Evolutionary conservation across 2,113 vertebrate species (phyloP), one percentile per base, ranked within the genome.

Genomic region (Gopherus flavomarginatus): DNA sequence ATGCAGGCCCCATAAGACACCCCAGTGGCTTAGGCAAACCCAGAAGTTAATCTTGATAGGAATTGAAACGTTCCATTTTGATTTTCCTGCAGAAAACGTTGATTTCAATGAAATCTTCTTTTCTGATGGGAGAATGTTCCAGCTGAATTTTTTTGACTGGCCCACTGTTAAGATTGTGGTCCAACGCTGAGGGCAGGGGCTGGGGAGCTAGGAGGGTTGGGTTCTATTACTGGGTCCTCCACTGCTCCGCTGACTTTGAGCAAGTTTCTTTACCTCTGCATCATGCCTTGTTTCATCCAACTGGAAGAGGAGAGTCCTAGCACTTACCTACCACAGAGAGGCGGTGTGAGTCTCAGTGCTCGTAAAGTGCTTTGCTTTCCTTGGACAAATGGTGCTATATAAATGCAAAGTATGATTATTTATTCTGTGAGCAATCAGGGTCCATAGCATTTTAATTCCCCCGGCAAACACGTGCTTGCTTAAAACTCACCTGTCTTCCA

Each of bases 81-180:
- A 13, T 59, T 59, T 59, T 59, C 57, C 26, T 44, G 24, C 17
- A 47, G 72, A 80, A 53, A 50, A 38, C 0, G 1, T 13, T n/a
- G 49, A 13, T 86, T 81, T 69, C 8, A 57, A 81, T 26, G 8
- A 29, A 0, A 0, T 0, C 6, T 29, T 62, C 0, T 1, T 62
- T 92, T 17, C 29, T 35, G 6, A 0, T 35, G 69, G 1, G 0
- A 11, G 2, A 1, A 5, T 4, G 10, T 42, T 81, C 85, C 9
- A 2, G 69, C 49, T 85, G 38, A 19, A 0, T 5, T 38, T 3
- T 38, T 21, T 72, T 38, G 16, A 0, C 31, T 50, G 80, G 29
- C n/a, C n/a, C 3, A 9, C 52, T 80, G 29, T 59, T 42, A 0
- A 0, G 44, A 1, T 6, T 11, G 11, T 16, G 29, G 83, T 22